A percentile compares a stretch with the other conserved stretches of the same genome.
Evolutionary conservation across 2,797 vertebrate species (phyloP).

Genomic region (Tadarida brasiliensis): DNA sequence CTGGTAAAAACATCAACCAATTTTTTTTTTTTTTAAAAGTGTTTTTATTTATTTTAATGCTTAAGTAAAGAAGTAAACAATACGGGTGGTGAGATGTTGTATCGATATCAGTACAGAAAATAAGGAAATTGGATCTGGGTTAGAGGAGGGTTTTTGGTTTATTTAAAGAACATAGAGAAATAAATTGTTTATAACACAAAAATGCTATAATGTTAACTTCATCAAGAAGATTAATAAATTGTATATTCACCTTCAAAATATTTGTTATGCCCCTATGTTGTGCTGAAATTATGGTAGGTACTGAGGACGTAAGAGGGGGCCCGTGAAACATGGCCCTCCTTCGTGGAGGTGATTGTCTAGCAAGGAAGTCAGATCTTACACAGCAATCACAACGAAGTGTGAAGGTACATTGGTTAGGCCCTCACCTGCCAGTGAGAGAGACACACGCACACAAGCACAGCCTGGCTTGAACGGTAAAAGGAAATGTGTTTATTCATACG

Average conservation of each 20-base stretch:
- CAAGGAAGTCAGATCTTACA: not conserved
- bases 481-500: not conserved
- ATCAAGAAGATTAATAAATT: not conserved
- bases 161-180: not conserved
- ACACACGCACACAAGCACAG: not conserved
- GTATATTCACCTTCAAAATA: not conserved
- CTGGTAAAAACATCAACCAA: too few species aligned
- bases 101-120: not conserved
- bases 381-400: not conserved
- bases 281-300: not conserved
- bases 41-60: not conserved
- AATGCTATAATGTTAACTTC: not conserved
- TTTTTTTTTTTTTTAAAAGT: too few species aligned
- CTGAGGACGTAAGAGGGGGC: accelerated
- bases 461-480: not conserved
- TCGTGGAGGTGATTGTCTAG: not conserved
- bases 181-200: not conserved
- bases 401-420: not conserved
- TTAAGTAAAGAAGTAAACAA: not conserved
- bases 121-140: not conserved
- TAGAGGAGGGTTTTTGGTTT: not conserved
- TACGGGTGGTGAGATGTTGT: not conserved
- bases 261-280: not conserved
- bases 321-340: not conserved
- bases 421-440: not conserved